Base-by-base conservation (phyloP, 2,797 vertebrate genomes). In the Tadarida brasiliensis region DNA sequence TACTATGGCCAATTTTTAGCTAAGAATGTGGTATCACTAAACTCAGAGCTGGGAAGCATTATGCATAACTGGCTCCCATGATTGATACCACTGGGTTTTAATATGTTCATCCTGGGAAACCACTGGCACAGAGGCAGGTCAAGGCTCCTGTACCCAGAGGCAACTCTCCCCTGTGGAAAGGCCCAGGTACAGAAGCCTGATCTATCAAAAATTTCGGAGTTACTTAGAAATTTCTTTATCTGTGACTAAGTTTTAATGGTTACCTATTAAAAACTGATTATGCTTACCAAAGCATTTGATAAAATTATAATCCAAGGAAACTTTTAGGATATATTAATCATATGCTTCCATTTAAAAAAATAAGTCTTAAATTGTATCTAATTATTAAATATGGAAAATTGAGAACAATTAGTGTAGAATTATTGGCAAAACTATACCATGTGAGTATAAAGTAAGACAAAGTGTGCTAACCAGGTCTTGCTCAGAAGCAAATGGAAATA, bases 401-500 rank as follows among this genome's bases (percentile, higher is more conserved):
- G 76, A 88, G 80, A 94, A 88, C 15, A 88, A 94, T 91, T 93
- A 89, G 77, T 44, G 6, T 86, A 96, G 67, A 87, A 57, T 90
- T 90, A 90, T 35, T 81, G 89, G 80, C n/a, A 90, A 94, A 95
- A 90, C 30, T 78, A 68, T 78, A 57, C 33, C 57, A 89, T 65
- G 63, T 82, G 68, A 94, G 17, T 77, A 63, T 61, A 82, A 95
- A 94, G 33, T 82, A 94, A 95, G 51, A 77, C 67, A 85, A 78
- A 57, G 39, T 67, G 44, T 86, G 51, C 87, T 86, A 93, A 91
- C 67, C 30, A 94, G n/a, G 68, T 68, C 47, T 78, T 81, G 22
- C 44, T 94, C 68, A 73, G 35, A 95, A 26, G 87, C 49, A 91
- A 95, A 96, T 96, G 91, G 91, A 96, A 94, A 90, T 82, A 87